Evolutionary conservation across 2,113 vertebrate genomes (phyloP), one percentile per base, ranked within the genome.

Genomic region (Cepphus grylle): DNA sequence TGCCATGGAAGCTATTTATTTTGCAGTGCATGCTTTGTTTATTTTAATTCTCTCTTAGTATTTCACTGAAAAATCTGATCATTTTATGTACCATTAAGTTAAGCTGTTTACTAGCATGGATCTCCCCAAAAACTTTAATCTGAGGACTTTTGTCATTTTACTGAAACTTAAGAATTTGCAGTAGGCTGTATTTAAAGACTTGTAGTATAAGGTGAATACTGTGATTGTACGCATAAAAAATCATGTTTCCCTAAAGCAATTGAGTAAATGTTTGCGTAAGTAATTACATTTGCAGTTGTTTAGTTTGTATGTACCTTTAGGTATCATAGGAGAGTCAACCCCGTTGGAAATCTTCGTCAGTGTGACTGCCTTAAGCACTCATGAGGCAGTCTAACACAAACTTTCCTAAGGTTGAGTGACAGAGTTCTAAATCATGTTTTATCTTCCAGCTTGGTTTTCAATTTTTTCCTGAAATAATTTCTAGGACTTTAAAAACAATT

Each of bases 211-310:
- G 30, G 59, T 47, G 50, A 86, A 11, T 38, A 56, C 14, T 62
- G 38, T 69, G 80, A 42, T 20, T 86, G 19, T 83, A 34, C 67
- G 42, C 79, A 74, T 53, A 55, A 83, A 47, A 86, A 58, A n/a
- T 38, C 42, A 27, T 32, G 10, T 86, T 92, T 96, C 59, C 50
- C 71, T 62, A 27, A 86, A 67, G 67, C 43, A 66, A 53, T 18
- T 74, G 79, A 77, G 88, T 88, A 93, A 95, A 96, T 88, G 52
- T 96, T 96, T 96, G 86, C 25, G 10, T 59, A 92, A 86, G 71
- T 86, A 97, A 95, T 95, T 94, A 72, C 52, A 84, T 83, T 94
- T 94, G 47, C 50, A 84, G 34, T 88, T 88, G 45, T 87, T 96
- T 56, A 49, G 30, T 84, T 83, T 93, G 49, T 61, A 14, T 71